phyloP scores from a whole-genome alignment of 2,888 invertebrate genomes.

The Venusia cambrica region DNA sequence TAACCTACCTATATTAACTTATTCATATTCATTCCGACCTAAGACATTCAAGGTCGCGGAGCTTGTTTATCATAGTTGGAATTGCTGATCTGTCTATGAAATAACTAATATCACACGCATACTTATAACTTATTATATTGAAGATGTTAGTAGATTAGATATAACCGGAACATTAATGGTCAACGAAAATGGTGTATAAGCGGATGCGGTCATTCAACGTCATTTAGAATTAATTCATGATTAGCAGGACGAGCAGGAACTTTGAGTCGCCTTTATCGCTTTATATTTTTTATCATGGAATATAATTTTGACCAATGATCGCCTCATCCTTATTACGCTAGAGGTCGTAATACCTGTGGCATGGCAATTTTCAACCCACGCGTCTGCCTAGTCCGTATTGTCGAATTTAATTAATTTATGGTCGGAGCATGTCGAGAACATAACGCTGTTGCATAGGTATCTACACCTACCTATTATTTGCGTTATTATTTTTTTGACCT shows the following conservation, averaged over 20 bases:
- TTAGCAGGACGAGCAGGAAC: constrained; percentile 32
- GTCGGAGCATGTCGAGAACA: constrained; percentile 31
- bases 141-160: constrained; percentile 33
- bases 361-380: constrained; percentile 33
- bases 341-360: constrained; percentile 31
- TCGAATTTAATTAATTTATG: constrained; percentile 35
- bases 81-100: constrained; percentile 21
- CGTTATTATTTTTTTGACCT: no score
- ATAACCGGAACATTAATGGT: constrained; percentile 41
- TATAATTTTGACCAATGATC: constrained; percentile 16
- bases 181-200: constrained; percentile 34
- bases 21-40: no score
- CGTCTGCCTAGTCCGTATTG: constrained; percentile 30
- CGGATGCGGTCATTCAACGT: constrained; percentile 34
- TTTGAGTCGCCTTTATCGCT: constrained; percentile 23
- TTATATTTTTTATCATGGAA: constrained; percentile 10
- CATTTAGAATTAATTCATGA: constrained; percentile 36
- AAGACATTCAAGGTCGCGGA: constrained; percentile 32
- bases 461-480: no score
- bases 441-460: no score
- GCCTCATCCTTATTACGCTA: constrained; percentile 31
- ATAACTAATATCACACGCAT: constrained; percentile 27
- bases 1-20: no score
- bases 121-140: constrained; percentile 26
- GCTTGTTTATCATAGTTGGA: constrained; percentile 28